phyloP scores from a whole-genome alignment of 2,113 vertebrate genomes.

The Typhlomys cinereus region DNA sequence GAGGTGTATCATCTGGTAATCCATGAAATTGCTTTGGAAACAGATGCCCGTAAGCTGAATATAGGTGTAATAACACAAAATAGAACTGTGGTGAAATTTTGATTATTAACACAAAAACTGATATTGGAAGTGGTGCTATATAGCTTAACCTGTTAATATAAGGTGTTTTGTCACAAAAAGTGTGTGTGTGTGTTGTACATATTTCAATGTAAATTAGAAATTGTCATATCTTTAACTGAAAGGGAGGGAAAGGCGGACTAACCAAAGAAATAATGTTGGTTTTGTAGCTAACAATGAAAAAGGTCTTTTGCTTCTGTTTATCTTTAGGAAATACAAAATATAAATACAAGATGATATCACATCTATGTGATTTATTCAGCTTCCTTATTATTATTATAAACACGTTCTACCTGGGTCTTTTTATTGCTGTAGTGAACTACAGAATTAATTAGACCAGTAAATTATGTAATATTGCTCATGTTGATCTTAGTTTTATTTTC shows the following conservation, averaged over 20 bases:
- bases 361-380: not conserved
- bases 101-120: not conserved
- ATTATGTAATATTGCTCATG: not conserved
- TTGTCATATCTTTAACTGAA: not conserved
- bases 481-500: not conserved
- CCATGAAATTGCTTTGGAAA: not conserved
- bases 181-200: not conserved
- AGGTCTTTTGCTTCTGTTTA: not conserved
- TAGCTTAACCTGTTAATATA: not conserved
- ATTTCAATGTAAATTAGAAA: not conserved
- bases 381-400: not conserved
- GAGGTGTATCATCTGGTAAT: not conserved
- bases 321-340: not conserved
- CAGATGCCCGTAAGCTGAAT: not conserved
- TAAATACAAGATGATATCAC: not conserved
- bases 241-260: not conserved
- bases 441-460: not conserved
- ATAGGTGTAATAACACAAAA: not conserved
- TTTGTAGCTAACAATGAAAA: not conserved
- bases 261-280: not conserved
- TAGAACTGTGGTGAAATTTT: not conserved
- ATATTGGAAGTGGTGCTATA: not conserved
- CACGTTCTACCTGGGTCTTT: not conserved
- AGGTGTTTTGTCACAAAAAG: not conserved
- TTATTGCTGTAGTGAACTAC: not conserved